These are phyloP conservation scores for Florisuga fusca DNA, from an alignment of 2,797 vertebrate genomes.

Conservation along the genomic window DNA sequence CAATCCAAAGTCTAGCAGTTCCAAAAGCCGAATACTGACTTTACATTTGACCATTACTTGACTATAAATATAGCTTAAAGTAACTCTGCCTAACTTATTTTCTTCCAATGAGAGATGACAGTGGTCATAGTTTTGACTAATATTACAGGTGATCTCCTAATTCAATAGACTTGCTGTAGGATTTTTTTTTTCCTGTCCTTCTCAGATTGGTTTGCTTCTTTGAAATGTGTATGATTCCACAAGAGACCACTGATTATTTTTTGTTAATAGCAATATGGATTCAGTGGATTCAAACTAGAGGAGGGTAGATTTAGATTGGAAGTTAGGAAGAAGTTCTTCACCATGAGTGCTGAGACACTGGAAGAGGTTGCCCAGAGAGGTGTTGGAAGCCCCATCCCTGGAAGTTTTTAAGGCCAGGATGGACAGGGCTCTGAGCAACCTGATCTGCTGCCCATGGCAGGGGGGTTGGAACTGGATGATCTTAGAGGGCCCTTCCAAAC, in stretches of 20 bases:
- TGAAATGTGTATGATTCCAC: background rate
- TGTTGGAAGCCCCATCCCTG: no score
- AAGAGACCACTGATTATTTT: background rate
- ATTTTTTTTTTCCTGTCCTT: background rate
- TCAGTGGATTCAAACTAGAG: no score
- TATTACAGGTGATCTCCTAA: background rate
- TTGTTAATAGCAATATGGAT: background rate
- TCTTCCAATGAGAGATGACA: background rate
- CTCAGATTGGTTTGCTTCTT: no score
- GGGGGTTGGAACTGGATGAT: no score
- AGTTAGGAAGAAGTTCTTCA: no score
- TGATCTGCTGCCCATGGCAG: no score
- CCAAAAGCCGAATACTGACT: background rate
- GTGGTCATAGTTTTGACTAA: background rate
- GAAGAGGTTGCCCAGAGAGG: no score
- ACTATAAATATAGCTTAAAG: background rate
- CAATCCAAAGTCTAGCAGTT: background rate
- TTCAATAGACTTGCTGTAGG: background rate
- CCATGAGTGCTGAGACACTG: no score
- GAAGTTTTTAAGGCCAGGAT: no score
- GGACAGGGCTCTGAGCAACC: no score
- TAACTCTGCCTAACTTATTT: background rate
- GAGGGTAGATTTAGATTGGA: no score
- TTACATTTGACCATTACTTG: background rate
- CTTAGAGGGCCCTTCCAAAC: no score